Conservation (phyloP, 2,888 invertebrate genomes). For the Zhuqinia jingwanae region DNA sequence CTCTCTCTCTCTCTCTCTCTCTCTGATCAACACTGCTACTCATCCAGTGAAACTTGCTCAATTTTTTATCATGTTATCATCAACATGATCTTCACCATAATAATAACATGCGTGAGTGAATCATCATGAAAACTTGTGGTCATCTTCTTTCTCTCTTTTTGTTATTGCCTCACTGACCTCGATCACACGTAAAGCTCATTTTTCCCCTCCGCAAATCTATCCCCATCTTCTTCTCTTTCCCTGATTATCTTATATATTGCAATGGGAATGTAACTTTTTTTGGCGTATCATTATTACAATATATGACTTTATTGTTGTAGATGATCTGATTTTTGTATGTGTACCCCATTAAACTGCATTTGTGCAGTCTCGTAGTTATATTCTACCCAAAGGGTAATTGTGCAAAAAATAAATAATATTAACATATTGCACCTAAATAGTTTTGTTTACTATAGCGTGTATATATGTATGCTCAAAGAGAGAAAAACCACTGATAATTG, state of each 20-base stretch:
- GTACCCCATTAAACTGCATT: no score
- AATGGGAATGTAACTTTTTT: constrained; percentile 10
- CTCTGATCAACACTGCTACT: no score
- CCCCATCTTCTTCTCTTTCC: neutral
- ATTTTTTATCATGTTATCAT: neutral
- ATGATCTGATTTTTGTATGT: constrained; percentile 26
- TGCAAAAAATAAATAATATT: no score
- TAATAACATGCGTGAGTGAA: constrained; percentile 50
- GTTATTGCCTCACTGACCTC: constrained; percentile 71
- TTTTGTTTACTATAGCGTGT: neutral
- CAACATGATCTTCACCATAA: constrained; percentile 23
- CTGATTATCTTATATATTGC: neutral
- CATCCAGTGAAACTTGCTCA: no score
- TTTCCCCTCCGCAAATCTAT: no score
- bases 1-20: no score
- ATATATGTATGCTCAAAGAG: no score
- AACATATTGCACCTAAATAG: constrained; percentile 15
- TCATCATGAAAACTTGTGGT: constrained; percentile 64
- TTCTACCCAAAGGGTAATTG: no score
- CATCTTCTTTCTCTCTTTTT: constrained; percentile 53
- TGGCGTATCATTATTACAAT: neutral
- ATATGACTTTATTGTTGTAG: constrained; percentile 17
- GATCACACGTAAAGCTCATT: constrained; percentile 72
- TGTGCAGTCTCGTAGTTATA: no score
- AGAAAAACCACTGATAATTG: no score